Conservation (phyloP, 2,113 vertebrate species). For the Sterrhoptilus dennistouni region DNA sequence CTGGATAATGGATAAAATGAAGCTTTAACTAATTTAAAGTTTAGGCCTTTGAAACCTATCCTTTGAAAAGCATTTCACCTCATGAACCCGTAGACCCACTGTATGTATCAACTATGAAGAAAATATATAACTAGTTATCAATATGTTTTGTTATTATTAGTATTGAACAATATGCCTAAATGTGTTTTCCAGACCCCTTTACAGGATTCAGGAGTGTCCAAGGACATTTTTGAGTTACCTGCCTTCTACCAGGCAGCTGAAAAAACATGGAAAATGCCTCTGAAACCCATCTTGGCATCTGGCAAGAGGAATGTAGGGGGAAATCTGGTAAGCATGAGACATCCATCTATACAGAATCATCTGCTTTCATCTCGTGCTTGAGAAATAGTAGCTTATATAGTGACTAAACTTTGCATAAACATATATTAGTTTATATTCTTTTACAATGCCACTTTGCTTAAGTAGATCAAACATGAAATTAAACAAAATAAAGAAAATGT, state of each 20-base stretch:
- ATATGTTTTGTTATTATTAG: neutral
- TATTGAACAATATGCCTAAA: neutral
- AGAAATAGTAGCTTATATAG: neutral
- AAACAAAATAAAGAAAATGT: neutral
- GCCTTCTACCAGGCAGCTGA: neutral
- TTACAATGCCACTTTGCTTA: neutral
- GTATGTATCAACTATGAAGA: neutral
- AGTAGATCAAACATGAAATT: neutral
- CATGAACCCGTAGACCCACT: fast-evolving
- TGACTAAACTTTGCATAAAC: neutral
- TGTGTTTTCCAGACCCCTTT: neutral
- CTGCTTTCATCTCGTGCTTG: neutral
- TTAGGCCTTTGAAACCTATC: neutral
- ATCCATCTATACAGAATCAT: neutral
- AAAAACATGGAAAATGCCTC: neutral
- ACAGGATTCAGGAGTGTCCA: neutral
- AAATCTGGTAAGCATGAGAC: neutral
- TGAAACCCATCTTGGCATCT: neutral
- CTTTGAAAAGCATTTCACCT: neutral
- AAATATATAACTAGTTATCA: neutral
- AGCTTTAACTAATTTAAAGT: neutral
- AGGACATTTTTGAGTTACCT: neutral
- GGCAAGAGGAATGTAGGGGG: neutral
- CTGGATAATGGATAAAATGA: neutral
- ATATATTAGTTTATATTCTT: neutral